Conservation (phyloP, 2,888 invertebrate species). For the Hirudinaria manillensis region DNA sequence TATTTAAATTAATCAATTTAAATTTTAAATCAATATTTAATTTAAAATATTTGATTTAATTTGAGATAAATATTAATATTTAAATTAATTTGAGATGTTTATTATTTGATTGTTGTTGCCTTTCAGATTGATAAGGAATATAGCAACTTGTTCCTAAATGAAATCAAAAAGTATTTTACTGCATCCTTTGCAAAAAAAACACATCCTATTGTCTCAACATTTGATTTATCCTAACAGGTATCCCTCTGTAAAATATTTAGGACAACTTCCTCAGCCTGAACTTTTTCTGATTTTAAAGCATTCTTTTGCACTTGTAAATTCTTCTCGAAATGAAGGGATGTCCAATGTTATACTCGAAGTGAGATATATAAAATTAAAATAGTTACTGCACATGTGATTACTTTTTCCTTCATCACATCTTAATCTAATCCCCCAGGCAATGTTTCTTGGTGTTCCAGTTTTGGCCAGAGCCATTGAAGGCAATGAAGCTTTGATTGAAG, state of each 20-base stretch:
- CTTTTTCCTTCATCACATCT: background rate
- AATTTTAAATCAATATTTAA: too few relatives aligned
- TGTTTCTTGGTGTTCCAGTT: constrained; percentile 12
- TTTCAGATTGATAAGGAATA: too few relatives aligned
- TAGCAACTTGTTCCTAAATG: too few relatives aligned
- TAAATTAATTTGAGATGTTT: too few relatives aligned
- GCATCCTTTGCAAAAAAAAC: too few relatives aligned
- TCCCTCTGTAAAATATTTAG: constrained; percentile 11
- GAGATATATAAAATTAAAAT: background rate
- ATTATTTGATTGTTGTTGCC: too few relatives aligned
- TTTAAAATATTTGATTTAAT: too few relatives aligned
- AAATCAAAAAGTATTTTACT: too few relatives aligned
- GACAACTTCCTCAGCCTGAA: constrained; percentile 10
- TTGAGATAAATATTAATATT: too few relatives aligned
- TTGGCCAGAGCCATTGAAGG: constrained; percentile 6
- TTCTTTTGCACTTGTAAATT: constrained; percentile 1
- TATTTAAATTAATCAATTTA: too few relatives aligned
- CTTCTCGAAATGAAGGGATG: constrained; percentile 13
- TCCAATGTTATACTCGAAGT: constrained; percentile 16
- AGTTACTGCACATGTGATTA: background rate
- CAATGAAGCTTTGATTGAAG: background rate
- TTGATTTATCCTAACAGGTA: background rate
- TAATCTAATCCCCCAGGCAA: background rate
- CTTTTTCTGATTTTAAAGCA: background rate
- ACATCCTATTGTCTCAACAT: too few relatives aligned